A percentile compares a stretch with the other conserved stretches of the same genome.
Evolutionary conservation across 2,888 invertebrate genomes (phyloP).

Genomic region (Oscheius sp.): DNA sequence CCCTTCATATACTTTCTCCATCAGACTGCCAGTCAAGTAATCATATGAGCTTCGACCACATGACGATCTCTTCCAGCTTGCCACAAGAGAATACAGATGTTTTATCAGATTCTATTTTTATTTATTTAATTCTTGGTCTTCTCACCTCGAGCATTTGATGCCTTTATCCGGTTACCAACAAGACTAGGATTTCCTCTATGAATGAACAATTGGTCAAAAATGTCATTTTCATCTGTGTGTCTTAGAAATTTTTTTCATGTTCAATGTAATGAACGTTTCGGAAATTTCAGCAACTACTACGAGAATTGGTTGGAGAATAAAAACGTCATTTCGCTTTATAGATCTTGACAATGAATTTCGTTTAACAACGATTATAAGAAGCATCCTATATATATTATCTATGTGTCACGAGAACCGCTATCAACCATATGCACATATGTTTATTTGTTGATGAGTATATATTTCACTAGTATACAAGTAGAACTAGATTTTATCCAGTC

Average conservation of each 20-base stretch:
- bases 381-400: no score
- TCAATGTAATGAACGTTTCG: constrained; percentile 21
- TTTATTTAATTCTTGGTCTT: constrained; percentile 1
- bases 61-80: constrained; percentile 1
- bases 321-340: no score
- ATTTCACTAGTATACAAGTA: no score
- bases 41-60: constrained; percentile 14
- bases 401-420: no score
- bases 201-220: constrained; percentile 23
- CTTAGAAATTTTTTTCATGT: constrained; percentile 8
- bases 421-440: no score
- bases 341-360: no score
- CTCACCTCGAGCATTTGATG: not conserved
- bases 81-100: constrained; percentile 3
- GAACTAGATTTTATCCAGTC: no score
- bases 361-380: no score
- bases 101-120: constrained; percentile 26
- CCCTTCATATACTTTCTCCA: constrained; percentile 10
- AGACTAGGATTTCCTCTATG: constrained; percentile 10
- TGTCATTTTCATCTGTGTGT: constrained; percentile 23
- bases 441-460: no score
- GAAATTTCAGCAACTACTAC: no score
- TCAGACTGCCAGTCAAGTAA: constrained; percentile 10
- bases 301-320: no score
- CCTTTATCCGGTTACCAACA: not conserved